Evolutionary conservation across 2,888 invertebrate species (phyloP).

Genomic region (Patella caerulea): DNA sequence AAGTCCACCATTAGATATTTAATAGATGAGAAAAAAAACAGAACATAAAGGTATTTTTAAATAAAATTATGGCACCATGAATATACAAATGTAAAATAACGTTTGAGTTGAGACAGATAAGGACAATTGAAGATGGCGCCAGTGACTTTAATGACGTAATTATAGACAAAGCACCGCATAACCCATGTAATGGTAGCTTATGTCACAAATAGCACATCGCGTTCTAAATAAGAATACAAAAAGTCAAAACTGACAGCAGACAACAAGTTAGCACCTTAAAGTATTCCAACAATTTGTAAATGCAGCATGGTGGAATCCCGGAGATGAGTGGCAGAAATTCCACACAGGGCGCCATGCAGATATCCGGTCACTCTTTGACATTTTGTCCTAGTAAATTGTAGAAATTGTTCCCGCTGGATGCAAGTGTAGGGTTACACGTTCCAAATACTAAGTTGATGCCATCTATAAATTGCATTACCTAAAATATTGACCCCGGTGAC

Average conservation of each 20-base stretch:
- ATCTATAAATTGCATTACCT: conserved; percentile 10
- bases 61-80: no score
- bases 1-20: no score
- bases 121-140: no score
- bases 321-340: neutral
- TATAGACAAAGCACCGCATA: no score
- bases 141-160: no score
- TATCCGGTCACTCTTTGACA: conserved; percentile 13
- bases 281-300: neutral
- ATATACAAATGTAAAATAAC: no score
- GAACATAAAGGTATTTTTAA: no score
- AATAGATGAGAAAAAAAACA: no score
- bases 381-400: conserved; percentile 3
- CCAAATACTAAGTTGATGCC: neutral
- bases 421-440: neutral
- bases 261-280: neutral
- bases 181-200: no score
- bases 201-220: no score
- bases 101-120: no score
- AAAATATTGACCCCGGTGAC: neutral
- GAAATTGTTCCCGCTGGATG: neutral
- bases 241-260: neutral
- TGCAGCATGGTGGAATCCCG: neutral
- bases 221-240: neutral
- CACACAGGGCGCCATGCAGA: conserved; percentile 1